Percentiles rank a stretch among this genome's conserved stretches.
Conservation (phyloP, 1,140 invertebrate genomes). For the Zaprionus vittiger region DNA sequence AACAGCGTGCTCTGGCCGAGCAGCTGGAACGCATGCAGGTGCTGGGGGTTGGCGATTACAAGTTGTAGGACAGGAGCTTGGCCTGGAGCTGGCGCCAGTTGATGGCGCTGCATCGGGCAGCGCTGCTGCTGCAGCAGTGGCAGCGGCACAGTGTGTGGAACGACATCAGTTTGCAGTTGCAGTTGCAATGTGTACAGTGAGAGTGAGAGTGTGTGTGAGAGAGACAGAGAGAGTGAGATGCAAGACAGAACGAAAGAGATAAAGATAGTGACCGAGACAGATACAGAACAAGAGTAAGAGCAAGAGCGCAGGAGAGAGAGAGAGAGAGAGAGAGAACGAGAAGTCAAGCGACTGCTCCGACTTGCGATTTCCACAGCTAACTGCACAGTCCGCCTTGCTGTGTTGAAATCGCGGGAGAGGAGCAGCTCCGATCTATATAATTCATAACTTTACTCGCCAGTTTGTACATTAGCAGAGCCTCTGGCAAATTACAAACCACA, state of each 20-base stretch:
- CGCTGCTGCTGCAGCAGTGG: constrained; percentile 38
- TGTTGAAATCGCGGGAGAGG: not conserved
- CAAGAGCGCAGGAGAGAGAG: not conserved
- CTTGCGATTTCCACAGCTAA: not conserved
- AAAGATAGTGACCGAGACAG: not conserved
- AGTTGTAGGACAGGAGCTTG: constrained; percentile 74
- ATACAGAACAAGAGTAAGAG: not conserved
- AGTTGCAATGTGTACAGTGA: constrained; percentile 55
- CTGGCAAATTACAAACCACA: constrained; percentile 24
- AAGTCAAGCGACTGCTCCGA: not conserved
- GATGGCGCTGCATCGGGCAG: constrained; percentile 75
- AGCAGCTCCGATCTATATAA: not conserved
- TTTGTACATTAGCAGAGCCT: constrained; percentile 48
- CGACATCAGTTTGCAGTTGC: constrained; percentile 49
- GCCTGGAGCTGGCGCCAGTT: constrained; percentile 74
- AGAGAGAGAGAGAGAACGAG: constrained; percentile 7
- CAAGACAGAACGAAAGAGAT: not conserved
- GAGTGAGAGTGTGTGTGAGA: not conserved
- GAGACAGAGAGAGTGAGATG: not conserved
- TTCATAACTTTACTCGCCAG: constrained; percentile 31
- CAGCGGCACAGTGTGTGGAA: constrained; percentile 41
- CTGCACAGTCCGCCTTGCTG: not conserved
- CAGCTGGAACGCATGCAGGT: constrained; percentile 83
- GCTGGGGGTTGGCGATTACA: constrained; percentile 32
- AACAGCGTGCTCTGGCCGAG: constrained; percentile 86